Evolutionary conservation across 2,113 vertebrate species (phyloP), one percentile per base, ranked within the genome.

Genomic region (Gorsachius goisagi): DNA sequence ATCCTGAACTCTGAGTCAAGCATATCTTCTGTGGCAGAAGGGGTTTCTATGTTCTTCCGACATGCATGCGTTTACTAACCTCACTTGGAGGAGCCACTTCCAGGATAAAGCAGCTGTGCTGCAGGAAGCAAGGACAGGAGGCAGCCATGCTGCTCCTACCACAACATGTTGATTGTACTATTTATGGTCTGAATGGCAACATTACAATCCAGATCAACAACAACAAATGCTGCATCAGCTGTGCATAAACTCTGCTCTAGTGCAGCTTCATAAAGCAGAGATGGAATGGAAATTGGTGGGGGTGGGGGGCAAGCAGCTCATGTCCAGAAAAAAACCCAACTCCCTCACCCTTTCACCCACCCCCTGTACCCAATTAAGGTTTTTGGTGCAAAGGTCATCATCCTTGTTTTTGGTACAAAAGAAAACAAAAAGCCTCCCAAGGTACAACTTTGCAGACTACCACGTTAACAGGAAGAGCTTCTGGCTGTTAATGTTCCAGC

Each of bases 61-160:
- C 7, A 2, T 4, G 9, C 16, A 2, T 15, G 79, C 30, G 30
- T 23, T 39, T 19, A 12, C 66, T 32, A 3, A 32, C 56, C 63
- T 41, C 0, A 2, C 47, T 3, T 4, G 10, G 37, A 39, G 52
- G 15, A 62, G 53, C 35, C 18, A 3, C 30, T 11, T 9, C 2
- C 5, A 11, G 15, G 33, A 6, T 11, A 33, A 27, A 71, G 78
- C 55, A 45, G 58, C 64, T 66, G 64, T n/a, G 27, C 62, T 27
- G n/a, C 22, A 5, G 18, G 53, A 59, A 35, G 63, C 30, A 9
- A 24, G n/a, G 45, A 9, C 16, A 13, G 41, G 5, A 21, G 27
- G 58, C 63, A 84, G 88, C 78, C 16, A 2, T 9, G 30, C 85
- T 89, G 66, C 85, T 71, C 45, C 68, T 53, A 32, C 85, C 52